Conservation (phyloP, 2,113 vertebrate genomes). For the cattle (Bos taurus) region DNA sequence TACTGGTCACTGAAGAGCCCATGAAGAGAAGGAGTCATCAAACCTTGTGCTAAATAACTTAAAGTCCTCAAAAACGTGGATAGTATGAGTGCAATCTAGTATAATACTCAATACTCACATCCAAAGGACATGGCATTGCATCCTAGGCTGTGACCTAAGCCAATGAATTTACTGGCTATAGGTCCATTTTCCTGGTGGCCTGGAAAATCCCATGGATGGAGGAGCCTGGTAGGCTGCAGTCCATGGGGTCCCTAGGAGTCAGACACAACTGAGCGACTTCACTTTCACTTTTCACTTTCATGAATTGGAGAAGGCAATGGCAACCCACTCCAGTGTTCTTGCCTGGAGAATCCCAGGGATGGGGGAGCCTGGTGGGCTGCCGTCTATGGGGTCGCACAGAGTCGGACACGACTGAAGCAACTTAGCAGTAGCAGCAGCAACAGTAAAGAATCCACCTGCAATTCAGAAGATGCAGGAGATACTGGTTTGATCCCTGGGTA, state of each 20-base stretch:
- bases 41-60: neutral
- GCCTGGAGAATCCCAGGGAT: too few species aligned
- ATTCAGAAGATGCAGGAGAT: neutral
- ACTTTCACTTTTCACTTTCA: too few species aligned
- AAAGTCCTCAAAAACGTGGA: neutral
- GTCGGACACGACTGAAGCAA: too few species aligned
- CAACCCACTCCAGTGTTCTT: too few species aligned
- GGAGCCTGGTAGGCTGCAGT: too few species aligned
- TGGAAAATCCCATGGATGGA: too few species aligned
- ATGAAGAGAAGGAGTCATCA: neutral
- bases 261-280: too few species aligned
- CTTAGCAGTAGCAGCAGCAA: neutral
- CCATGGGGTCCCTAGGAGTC: too few species aligned
- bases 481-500: neutral
- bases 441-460: neutral
- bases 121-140: neutral
- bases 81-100: neutral
- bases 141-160: neutral
- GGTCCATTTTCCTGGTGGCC: neutral
- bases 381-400: too few species aligned
- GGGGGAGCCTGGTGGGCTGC: too few species aligned
- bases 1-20: neutral
- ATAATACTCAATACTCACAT: neutral
- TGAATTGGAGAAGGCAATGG: too few species aligned
- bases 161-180: neutral